These are phyloP conservation scores for Drosophila arizonae DNA, from an alignment of 1,140 invertebrate species.

Conservation along the genomic window DNA sequence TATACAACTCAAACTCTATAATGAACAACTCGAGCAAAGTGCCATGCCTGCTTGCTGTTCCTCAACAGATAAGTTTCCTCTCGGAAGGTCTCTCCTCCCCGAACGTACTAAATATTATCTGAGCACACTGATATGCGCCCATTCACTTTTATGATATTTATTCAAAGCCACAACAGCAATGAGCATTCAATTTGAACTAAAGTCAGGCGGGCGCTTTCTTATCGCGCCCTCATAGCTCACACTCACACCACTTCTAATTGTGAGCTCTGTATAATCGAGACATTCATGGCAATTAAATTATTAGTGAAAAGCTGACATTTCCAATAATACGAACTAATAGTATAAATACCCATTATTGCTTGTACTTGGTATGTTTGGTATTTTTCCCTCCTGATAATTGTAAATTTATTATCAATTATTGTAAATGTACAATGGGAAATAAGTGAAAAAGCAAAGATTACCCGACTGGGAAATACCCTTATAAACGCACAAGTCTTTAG, in stretches of 20 bases:
- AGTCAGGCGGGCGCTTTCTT: slow-evolving; percentile 12
- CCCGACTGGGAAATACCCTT: too few relatives aligned
- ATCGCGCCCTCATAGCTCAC: slow-evolving; percentile 3
- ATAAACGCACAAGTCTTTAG: too few relatives aligned
- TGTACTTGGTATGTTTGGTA: background rate
- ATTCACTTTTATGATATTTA: slow-evolving; percentile 48
- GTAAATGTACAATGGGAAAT: background rate
- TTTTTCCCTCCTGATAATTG: background rate
- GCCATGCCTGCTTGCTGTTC: slow-evolving; percentile 18
- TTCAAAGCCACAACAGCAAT: slow-evolving; percentile 7
- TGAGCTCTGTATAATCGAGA: slow-evolving; percentile 26
- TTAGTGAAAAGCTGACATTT: slow-evolving; percentile 47
- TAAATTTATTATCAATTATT: slow-evolving; percentile 9
- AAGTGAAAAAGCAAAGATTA: too few relatives aligned
- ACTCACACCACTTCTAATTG: too few relatives aligned
- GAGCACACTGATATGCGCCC: slow-evolving; percentile 34
- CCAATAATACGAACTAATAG: slow-evolving; percentile 17
- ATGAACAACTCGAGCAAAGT: background rate
- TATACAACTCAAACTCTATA: background rate
- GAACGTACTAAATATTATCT: slow-evolving; percentile 26
- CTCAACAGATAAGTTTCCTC: slow-evolving; percentile 41
- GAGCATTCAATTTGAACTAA: slow-evolving; percentile 16
- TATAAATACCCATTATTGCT: slow-evolving; percentile 2
- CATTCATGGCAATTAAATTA: slow-evolving; percentile 64
- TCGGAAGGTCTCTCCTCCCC: slow-evolving; percentile 9